phyloP scores from a whole-genome alignment of 2,113 vertebrate species.

The Dipodomys ordii region DNA sequence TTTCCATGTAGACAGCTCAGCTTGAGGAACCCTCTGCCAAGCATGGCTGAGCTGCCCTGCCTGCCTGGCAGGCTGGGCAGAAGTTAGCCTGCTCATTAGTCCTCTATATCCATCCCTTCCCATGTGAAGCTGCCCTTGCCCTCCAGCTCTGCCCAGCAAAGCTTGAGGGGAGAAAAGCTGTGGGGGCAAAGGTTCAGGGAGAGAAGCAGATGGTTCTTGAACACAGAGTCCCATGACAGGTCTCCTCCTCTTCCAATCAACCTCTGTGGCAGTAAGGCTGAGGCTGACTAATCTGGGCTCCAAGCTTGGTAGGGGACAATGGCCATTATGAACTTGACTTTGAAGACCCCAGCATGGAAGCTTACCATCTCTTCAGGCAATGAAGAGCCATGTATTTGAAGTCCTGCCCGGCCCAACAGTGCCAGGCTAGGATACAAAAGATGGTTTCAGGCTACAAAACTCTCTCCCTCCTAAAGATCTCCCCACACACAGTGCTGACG shows the following conservation, averaged over 20 bases:
- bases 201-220: not conserved
- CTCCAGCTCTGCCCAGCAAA: no score
- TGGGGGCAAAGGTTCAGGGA: not conserved
- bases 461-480: not conserved
- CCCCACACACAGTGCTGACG: not conserved
- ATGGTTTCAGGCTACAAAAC: not conserved
- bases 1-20: not conserved
- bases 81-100: not conserved
- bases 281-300: not conserved
- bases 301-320: not conserved
- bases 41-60: no score
- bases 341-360: not conserved
- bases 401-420: not conserved
- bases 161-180: not conserved
- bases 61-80: not conserved
- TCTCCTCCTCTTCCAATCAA: not conserved
- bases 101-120: no score
- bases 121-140: no score
- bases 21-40: not conserved
- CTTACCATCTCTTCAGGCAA: not conserved
- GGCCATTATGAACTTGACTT: not conserved
- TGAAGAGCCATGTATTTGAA: not conserved
- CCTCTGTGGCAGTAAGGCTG: not conserved
- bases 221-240: not conserved
- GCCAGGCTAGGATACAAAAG: not conserved